Base-by-base conservation (phyloP, 1,140 invertebrate genomes). In the Drosophila nannoptera region DNA sequence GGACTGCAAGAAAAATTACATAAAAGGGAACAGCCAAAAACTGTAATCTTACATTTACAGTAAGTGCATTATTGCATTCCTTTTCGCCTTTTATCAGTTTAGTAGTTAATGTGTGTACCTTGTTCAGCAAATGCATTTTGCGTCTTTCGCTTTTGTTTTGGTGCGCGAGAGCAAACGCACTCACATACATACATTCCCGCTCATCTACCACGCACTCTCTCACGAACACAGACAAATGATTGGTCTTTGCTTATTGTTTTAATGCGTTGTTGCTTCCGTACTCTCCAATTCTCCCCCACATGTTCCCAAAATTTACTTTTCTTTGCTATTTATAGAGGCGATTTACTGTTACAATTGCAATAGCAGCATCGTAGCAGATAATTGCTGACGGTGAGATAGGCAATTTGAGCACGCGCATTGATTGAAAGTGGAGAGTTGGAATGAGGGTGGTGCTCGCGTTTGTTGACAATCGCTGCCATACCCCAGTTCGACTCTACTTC, bases 11-110 rank as follows among this genome's bases (percentile, higher is more conserved):
- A 22, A 22, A 2, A 22, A 52, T 76, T 83, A 80, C 29, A 76
- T 80, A 83, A 84, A 73, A 33, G 36, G 80, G 69, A 45, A 38
- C 7, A 45, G 42, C 4, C 40, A 22, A 42, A 40, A 65, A 80
- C 76, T 73, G 66, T 69, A 69, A 74, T 55, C 86, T 56, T 66
- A 76, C 38, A 73, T 68, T 70, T 86, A 84, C 80, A 74, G 80
- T 84, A 83, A 83, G 80, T 84, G 22, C 36, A 32, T 40, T 59
- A 16, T 65, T 65, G 62, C 54, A 65, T 59, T 65, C 48, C 4
- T 31, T 60, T 67, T 71, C n/a, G 36, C 53, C 66, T 56, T 61
- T 76, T 76, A 72, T 82, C 72, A 72, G 68, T 60, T 64, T 36
- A 54, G 32, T 32, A 64, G 42, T 36, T 46, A 58, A n/a, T 59